These are phyloP conservation scores for Xylocampa areola DNA, from an alignment of 2,888 invertebrate species.

Conservation along the genomic window DNA sequence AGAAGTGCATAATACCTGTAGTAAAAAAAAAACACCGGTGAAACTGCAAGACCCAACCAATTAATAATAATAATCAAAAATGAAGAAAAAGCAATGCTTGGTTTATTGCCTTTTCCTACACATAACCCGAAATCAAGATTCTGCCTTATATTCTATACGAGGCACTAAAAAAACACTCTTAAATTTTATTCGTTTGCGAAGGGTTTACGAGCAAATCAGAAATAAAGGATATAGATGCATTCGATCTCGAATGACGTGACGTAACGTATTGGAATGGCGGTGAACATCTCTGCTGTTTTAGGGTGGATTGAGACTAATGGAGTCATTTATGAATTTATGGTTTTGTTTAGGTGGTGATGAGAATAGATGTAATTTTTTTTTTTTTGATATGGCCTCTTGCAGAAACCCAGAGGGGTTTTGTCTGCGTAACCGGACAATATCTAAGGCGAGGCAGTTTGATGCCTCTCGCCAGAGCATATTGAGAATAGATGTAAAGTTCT, in stretches of 20 bases:
- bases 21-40: too few relatives aligned
- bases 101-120: too few relatives aligned
- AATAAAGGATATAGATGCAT: constrained; percentile 33
- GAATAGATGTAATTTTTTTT: neutral
- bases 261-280: constrained; percentile 32
- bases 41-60: too few relatives aligned
- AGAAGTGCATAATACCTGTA: too few relatives aligned
- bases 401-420: too few relatives aligned
- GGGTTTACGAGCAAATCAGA: constrained; percentile 31
- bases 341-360: constrained; percentile 7
- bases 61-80: too few relatives aligned
- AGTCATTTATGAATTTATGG: constrained; percentile 18
- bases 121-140: neutral
- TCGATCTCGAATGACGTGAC: constrained; percentile 32
- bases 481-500: too few relatives aligned
- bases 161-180: constrained; percentile 16
- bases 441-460: too few relatives aligned
- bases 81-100: neutral
- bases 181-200: constrained; percentile 8
- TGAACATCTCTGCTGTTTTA: constrained; percentile 20
- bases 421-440: too few relatives aligned
- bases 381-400: too few relatives aligned
- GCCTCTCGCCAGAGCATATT: too few relatives aligned
- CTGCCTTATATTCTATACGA: neutral
- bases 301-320: constrained; percentile 12